A percentile compares a stretch with the other conserved stretches of the same genome.
These are phyloP conservation scores for Sepioteuthis lessoniana DNA, from an alignment of 2,888 invertebrate species.

Conservation along the genomic window DNA sequence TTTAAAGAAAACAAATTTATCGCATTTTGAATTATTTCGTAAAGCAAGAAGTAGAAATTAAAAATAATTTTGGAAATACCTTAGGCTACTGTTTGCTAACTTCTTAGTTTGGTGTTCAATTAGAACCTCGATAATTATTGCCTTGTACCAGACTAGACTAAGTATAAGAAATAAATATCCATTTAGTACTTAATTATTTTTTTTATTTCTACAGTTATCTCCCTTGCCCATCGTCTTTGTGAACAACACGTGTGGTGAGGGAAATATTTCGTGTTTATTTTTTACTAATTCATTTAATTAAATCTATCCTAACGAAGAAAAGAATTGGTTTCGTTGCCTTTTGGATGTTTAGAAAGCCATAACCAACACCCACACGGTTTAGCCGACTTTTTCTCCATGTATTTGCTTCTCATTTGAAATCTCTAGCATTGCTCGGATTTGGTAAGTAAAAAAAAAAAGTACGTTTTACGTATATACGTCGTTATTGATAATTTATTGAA, in stretches of 20 bases:
- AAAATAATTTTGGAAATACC: neutral
- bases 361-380: neutral
- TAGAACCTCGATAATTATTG: neutral
- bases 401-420: neutral
- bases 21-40: neutral
- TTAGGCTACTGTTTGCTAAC: neutral
- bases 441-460: neutral
- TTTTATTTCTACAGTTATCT: neutral
- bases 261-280: neutral
- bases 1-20: neutral
- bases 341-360: neutral
- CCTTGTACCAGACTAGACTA: neutral
- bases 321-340: neutral
- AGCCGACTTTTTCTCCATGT: neutral
- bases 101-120: neutral
- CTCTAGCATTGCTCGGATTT: neutral
- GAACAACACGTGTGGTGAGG: neutral
- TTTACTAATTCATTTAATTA: neutral
- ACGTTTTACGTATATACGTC: too few relatives aligned
- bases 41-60: neutral
- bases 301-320: neutral
- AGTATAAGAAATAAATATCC: neutral
- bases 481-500: too few relatives aligned
- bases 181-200: neutral
- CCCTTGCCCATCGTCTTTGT: neutral